Evolutionary conservation across 2,113 vertebrate genomes (phyloP), one percentile per base, ranked within the genome.

Genomic region (Caracal caracal): DNA sequence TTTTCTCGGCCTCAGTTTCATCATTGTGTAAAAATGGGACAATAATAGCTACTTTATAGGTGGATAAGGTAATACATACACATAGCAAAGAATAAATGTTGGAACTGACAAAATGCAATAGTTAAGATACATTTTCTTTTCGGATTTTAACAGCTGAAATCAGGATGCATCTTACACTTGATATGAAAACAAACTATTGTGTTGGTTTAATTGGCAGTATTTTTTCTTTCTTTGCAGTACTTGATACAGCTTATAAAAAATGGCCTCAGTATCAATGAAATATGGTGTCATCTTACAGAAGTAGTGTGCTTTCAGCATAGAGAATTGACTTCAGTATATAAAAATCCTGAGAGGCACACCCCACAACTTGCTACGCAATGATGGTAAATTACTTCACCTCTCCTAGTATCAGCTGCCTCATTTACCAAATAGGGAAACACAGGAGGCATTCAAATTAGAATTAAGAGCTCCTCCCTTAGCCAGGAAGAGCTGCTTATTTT

Each of bases 171-270:
- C 63, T 93, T 80, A n/a, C 2, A 49, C 43, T 68, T 17, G 15
- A 63, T 59, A 20, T 6, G 26, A 73, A 79, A 93, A 83, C 22
- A 65, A 68, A 84, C 19, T 43, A 75, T 4, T 35, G 5, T 68
- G 53, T 81, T 12, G 35, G 53, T 76, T 92, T 94, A 85, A 86
- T 33, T 79, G 51, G 17, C 26, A 86, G 30, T 6, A 37, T 53
- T 93, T 93, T 88, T 93, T 79, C 53, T 90, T 94, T 87, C 51
- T 79, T 56, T 70, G 30, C 26, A 90, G n/a, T 51, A 89, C 43
- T 94, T 92, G 11, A 90, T 22, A 76, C 28, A 66, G 76, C 6
- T 91, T 40, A 93, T 0, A 95, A 71, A 53, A 85, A 94, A 92
- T 35, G 5, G 70, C 5, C 33, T 89, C 37, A 75, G 47, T 81